Evolutionary conservation across 2,113 vertebrate species (phyloP), one percentile per base, ranked within the genome.

Genomic region (Columba livia): DNA sequence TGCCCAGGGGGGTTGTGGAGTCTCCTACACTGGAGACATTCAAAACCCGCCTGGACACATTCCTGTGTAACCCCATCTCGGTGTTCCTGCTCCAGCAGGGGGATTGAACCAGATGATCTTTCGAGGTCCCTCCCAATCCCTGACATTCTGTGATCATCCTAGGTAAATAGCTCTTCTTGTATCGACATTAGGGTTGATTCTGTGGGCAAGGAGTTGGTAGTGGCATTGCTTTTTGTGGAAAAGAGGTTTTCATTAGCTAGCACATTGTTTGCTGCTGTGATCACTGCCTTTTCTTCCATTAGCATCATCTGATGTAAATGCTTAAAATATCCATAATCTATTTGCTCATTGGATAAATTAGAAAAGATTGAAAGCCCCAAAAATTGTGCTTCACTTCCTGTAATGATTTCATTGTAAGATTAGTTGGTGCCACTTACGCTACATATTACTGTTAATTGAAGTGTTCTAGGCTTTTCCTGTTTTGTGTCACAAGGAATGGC

Each of bases 101-200:
- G 17, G 44, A 44, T 44, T 44, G 44, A 16, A 44, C 44, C 18
- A 44, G 16, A 44, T 44, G 42, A 44, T 7, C 42, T 44, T 44
- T 44, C 44, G 44, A 44, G 44, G 44, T 44, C 44, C 44, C 44
- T 44, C 16, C 44, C 44, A 44, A 18, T 44, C 44, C 44, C 44
- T 18, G 8, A 44, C 44, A 44, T 44, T 44, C 42, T 44, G 44
- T 44, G 44, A 32, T 17, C 8, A 3, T 23, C 20, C 15, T 5
- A 24, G 40, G 16, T 34, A 19, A 74, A 14, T 3, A 57, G 53
- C 32, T 72, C 19, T 20, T 38, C 32, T 31, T 14, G 15, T 38
- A 3, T 19, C 0, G 1, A 15, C 23, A 1, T 2, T 5, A 44
- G 26, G 47, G 34, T 11, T 24, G 79, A 10, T n/a, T 64, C 12